Conservation (phyloP, 2,113 vertebrate species). For the Ciconia stormi region DNA sequence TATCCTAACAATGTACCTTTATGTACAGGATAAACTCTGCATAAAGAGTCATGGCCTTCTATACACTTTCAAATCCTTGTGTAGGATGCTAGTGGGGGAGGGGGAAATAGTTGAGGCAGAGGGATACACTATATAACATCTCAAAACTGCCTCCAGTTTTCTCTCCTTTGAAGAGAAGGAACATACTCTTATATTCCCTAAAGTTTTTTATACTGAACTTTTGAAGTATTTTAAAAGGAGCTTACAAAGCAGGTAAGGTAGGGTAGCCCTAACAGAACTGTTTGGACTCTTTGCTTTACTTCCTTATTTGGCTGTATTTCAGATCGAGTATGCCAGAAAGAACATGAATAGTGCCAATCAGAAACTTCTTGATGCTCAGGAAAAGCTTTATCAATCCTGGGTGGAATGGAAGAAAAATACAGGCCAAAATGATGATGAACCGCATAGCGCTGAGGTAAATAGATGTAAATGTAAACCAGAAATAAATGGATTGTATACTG, state of each 20-base stretch:
- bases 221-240: background rate
- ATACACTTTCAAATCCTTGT: background rate
- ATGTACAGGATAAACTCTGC: background rate
- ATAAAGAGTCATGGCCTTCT: background rate
- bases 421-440: constrained; percentile 66
- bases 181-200: accelerated
- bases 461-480: background rate
- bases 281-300: background rate
- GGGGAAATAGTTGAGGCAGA: background rate
- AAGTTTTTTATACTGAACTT: background rate
- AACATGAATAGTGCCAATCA: constrained; percentile 85
- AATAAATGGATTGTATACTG: background rate
- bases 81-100: background rate
- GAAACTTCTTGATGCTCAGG: constrained; percentile 80
- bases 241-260: background rate
- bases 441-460: constrained; percentile 81
- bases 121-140: background rate
- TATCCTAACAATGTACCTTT: background rate
- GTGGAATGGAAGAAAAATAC: constrained; percentile 80
- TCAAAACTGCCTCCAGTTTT: background rate
- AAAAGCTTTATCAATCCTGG: constrained; percentile 79
- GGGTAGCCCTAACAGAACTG: background rate
- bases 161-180: background rate
- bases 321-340: constrained; percentile 88
- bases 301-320: constrained; percentile 39